Evolutionary conservation across 1,140 invertebrate genomes (phyloP).

Genomic region (Pachypeltis micranthus): DNA sequence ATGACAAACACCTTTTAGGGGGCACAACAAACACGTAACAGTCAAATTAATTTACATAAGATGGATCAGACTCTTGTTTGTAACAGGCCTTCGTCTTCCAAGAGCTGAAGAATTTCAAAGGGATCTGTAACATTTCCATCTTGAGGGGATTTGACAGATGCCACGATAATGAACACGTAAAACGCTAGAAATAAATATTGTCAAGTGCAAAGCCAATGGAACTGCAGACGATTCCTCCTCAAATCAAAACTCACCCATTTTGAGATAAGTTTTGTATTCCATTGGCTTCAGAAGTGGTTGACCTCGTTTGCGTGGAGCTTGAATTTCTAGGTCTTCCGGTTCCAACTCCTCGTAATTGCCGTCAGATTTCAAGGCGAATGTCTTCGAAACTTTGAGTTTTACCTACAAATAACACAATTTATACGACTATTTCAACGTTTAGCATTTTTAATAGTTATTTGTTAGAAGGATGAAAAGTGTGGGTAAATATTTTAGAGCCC

Average conservation of each 20-base stretch:
- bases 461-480: not conserved
- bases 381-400: slow-evolving; percentile 31
- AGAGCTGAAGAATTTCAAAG: too few species aligned
- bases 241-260: slow-evolving; percentile 52
- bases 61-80: too few species aligned
- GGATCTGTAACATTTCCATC: too few species aligned
- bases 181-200: too few species aligned
- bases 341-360: slow-evolving; percentile 51
- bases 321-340: slow-evolving; percentile 42
- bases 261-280: slow-evolving; percentile 55
- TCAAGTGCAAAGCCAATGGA: too few species aligned
- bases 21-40: too few species aligned
- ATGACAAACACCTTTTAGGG: too few species aligned
- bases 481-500: not conserved
- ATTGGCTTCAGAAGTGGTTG: slow-evolving; percentile 48
- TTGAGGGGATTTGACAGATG: too few species aligned
- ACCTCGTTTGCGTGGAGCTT: slow-evolving; percentile 34
- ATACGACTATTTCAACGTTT: not conserved
- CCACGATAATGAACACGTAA: too few species aligned
- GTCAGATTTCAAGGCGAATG: slow-evolving; percentile 53
- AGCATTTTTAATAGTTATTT: not conserved
- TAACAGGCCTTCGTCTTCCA: too few species aligned
- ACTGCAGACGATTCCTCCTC: too few species aligned
- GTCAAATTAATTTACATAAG: too few species aligned
- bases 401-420: not conserved